Percentiles rank a stretch among this genome's conserved stretches.
phyloP scores from a whole-genome alignment of 30 jellyfish, hydroid and myxozoan species.

The Aurelia aurita complex sp. Pacific region DNA sequence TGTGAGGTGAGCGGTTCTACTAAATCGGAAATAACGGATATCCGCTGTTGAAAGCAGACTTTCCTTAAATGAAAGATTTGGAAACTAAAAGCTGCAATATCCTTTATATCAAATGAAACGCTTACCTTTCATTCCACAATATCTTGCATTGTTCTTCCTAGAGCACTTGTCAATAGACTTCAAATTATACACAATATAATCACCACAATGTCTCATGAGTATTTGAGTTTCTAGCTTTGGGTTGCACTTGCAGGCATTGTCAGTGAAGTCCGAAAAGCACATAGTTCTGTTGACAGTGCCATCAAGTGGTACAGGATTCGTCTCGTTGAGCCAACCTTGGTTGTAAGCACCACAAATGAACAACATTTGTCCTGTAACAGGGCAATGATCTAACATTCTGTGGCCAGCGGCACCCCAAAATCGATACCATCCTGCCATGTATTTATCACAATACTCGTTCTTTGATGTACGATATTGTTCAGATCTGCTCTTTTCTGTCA shows the following conservation, averaged over 20 bases:
- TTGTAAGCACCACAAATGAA: not conserved
- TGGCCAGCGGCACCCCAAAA: constrained; percentile 27
- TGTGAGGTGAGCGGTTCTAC: too few species aligned
- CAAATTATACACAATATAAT: constrained; percentile 1
- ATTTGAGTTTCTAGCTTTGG: not conserved
- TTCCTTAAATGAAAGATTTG: too few species aligned
- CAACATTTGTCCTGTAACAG: not conserved
- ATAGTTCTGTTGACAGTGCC: constrained; percentile 6
- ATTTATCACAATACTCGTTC: not conserved
- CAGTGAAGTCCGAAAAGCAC: not conserved
- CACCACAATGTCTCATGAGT: constrained; percentile 12
- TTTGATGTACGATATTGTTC: not conserved
- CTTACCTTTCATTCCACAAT: constrained; percentile 16
- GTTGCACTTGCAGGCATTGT: not conserved
- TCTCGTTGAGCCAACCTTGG: constrained; percentile 9
- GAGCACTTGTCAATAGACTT: not conserved
- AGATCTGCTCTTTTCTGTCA: constrained; percentile 4
- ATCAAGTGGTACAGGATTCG: constrained; percentile 14
- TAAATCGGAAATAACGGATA: too few species aligned
- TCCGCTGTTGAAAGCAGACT: too few species aligned
- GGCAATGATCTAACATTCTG: constrained; percentile 12
- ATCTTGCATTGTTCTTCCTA: not conserved
- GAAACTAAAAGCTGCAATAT: too few species aligned
- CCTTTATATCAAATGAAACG: too few species aligned
- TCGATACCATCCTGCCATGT: constrained; percentile 12